Evolutionary conservation across 2,797 vertebrate species (phyloP).

Genomic region (Eleutherodactylus coqui): DNA sequence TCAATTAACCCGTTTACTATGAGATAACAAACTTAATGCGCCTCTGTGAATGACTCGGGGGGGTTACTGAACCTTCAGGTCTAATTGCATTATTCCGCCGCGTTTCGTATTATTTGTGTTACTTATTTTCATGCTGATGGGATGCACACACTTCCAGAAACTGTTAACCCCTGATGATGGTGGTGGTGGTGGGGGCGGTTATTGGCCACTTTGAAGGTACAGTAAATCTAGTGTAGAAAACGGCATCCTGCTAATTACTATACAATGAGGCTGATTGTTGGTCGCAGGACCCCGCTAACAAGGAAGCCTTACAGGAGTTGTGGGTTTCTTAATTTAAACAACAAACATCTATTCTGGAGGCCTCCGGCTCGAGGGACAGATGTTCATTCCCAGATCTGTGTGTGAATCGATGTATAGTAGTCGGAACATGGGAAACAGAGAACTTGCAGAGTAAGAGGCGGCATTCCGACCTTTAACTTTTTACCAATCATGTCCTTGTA

Average conservation of each 20-base stretch:
- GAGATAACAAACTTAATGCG: not conserved
- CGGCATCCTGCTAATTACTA: conserved; percentile 16
- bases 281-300: not conserved
- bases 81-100: not conserved
- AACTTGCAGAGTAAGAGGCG: not conserved
- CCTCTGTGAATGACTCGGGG: not conserved
- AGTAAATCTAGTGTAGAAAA: conserved; percentile 45
- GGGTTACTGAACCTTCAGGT: not conserved
- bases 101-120: not conserved
- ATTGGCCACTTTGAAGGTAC: conserved; percentile 10
- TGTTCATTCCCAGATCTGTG: conserved; percentile 43
- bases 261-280: conserved; percentile 53
- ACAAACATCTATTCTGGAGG: conserved; percentile 53
- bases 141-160: not conserved
- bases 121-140: not conserved
- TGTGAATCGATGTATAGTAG: conserved; percentile 44
- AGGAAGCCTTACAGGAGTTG: conserved; percentile 42
- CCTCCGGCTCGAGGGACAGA: conserved; percentile 41
- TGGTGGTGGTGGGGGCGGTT: not conserved
- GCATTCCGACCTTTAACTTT: not conserved
- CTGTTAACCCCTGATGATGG: not conserved
- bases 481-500: not conserved
- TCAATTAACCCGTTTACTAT: conserved; percentile 20
- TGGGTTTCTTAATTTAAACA: conserved; percentile 43
- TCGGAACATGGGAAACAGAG: conserved; percentile 33